Evolutionary conservation across 64 coral and sea anemone genomes (phyloP).

Genomic region (Stichodactyla helianthus): DNA sequence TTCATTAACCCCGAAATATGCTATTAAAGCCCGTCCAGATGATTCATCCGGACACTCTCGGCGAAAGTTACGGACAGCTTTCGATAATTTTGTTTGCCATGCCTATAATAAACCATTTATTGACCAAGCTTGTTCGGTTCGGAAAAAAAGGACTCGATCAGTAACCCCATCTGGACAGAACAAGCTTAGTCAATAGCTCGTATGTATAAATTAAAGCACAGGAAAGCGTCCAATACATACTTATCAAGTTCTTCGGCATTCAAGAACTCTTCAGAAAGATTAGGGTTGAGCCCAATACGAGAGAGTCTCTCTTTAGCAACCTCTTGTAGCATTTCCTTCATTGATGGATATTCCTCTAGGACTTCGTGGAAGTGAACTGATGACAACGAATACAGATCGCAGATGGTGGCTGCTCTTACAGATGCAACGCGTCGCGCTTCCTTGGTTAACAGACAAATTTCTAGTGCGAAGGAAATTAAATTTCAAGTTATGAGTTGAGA

Average conservation of each 20-base stretch:
- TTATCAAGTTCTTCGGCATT: not conserved
- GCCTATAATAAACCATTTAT: no score
- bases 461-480: conserved; percentile 10
- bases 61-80: no score
- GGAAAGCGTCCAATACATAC: not conserved
- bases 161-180: no score
- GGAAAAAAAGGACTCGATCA: no score
- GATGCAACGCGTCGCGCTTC: conserved; percentile 76
- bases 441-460: conserved; percentile 81
- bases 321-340: conserved; percentile 70
- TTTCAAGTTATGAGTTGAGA: not conserved
- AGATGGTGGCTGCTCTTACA: conserved; percentile 79
- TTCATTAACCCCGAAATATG: no score
- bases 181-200: no score
- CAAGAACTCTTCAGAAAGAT: conserved; percentile 32
- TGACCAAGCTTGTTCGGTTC: no score
- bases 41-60: no score
- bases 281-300: conserved; percentile 68
- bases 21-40: no score
- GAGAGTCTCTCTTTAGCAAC: conserved; percentile 82
- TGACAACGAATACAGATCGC: conserved; percentile 65
- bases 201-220: no score
- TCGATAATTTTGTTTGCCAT: no score
- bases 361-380: conserved; percentile 80
- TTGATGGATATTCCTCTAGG: conserved; percentile 67